phyloP scores from a whole-genome alignment of 1,140 invertebrate genomes.

The Nephotettix cincticeps region DNA sequence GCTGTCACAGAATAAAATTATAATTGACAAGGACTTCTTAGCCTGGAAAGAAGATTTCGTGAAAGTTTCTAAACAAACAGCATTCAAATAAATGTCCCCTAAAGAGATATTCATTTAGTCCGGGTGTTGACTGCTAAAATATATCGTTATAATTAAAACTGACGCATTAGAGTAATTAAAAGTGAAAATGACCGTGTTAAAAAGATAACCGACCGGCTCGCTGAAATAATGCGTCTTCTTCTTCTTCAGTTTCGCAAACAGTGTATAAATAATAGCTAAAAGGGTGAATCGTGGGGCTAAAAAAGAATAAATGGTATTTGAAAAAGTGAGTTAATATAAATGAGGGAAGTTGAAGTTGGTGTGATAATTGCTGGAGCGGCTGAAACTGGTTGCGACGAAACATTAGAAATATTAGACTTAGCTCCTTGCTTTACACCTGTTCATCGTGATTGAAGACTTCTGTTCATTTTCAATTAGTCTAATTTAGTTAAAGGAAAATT shows the following conservation, averaged over 20 bases:
- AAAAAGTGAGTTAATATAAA: conserved; percentile 28
- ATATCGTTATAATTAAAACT: conserved; percentile 31
- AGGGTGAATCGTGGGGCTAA: conserved; percentile 8
- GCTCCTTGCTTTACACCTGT: neutral
- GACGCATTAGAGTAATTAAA: conserved; percentile 32
- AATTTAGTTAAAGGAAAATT: no score
- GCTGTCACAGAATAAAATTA: neutral
- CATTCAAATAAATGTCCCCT: conserved; percentile 14
- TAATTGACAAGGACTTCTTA: conserved; percentile 4
- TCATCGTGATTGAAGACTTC: neutral
- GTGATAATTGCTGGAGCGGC: conserved; percentile 20
- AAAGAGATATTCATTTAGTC: conserved; percentile 28
- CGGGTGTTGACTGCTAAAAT: conserved; percentile 19
- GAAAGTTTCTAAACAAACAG: conserved; percentile 13
- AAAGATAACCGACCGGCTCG: conserved; percentile 31
- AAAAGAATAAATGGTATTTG: conserved; percentile 28
- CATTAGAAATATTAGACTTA: neutral
- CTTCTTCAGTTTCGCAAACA: conserved; percentile 30
- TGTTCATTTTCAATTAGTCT: no score
- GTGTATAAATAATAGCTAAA: conserved; percentile 30
- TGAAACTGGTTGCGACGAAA: neutral
- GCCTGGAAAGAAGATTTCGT: neutral
- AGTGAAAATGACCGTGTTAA: conserved; percentile 33
- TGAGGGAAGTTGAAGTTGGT: conserved; percentile 29
- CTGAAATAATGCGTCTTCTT: conserved; percentile 31